Percentiles rank a stretch among this genome's conserved stretches.
Evolutionary conservation across 2,113 vertebrate genomes (phyloP).

Genomic region (Euleptes europaea): DNA sequence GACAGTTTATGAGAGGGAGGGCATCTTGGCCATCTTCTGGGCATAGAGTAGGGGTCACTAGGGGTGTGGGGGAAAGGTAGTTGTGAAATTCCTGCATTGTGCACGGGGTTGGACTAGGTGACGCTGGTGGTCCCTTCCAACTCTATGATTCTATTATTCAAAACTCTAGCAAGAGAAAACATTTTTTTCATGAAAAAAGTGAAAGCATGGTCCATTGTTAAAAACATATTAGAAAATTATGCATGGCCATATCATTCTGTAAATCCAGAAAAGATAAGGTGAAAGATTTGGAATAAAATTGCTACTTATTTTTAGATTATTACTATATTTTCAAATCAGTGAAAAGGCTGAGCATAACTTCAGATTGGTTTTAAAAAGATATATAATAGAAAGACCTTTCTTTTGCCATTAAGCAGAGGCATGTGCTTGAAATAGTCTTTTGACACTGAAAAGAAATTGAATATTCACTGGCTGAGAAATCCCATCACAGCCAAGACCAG

Average conservation of each 20-base stretch:
- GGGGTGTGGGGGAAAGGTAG: too few relatives aligned
- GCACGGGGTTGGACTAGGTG: too few relatives aligned
- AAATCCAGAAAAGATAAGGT: neutral
- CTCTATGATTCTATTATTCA: too few relatives aligned
- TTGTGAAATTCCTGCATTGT: too few relatives aligned
- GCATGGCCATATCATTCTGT: neutral
- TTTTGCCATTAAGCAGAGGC: conserved; percentile 26
- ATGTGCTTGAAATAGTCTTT: conserved; percentile 23
- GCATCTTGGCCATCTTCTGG: too few relatives aligned
- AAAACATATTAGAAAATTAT: neutral
- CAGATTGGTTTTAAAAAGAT: neutral
- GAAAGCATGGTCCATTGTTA: neutral
- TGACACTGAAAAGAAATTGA: conserved; percentile 12
- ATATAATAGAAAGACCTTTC: conserved; percentile 2
- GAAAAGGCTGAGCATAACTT: conserved; percentile 11
- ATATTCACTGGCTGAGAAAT: conserved; percentile 32
- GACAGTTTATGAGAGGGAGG: too few relatives aligned
- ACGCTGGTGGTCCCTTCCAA: too few relatives aligned
- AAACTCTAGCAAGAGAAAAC: too few relatives aligned
- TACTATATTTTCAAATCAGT: neutral
- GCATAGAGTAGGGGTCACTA: too few relatives aligned
- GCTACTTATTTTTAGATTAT: conserved; percentile 2
- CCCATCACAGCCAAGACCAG: conserved; percentile 13
- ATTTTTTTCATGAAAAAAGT: too few relatives aligned
- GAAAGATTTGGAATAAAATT: neutral